Base-by-base conservation (phyloP, 2,888 invertebrate genomes). In the Neoitamus cyanurus region DNA sequence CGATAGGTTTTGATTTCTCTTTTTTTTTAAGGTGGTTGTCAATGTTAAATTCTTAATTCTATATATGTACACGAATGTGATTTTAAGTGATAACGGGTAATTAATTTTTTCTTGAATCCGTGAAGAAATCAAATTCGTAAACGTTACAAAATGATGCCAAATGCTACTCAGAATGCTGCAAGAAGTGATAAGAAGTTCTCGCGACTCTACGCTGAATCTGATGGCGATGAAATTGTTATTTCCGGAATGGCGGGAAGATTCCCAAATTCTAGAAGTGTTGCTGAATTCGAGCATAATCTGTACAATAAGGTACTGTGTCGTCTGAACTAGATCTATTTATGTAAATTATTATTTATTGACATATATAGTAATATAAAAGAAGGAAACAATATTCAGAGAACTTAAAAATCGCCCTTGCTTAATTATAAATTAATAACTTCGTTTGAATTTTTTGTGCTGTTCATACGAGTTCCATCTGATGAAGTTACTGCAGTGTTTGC, bases 181-280 rank as follows among this genome's bases (percentile, higher is more conserved):
- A 73, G 85, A 30, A 13, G 85, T 7, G 88, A 88, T 58, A 88
- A 89, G 30, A 89, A 89, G 85, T 88, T 87, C 83, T 90, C 90
- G 0, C 87, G 91, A 85, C 84, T 88, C 13, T 88, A 84, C 84
- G 89, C 90, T 1, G 90, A 90, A n/a, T 88, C 90, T 28, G 90
- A 90, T 75, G 93, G 91, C 1, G 92, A 93, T 87, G 92, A 92
- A 87, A 90, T 94, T 84, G 93, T 94, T 9, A 93, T 94, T 75
- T 91, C 92, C 83, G 94, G 94, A 37, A 93, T 94, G 88, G 90
- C 93, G 0, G 94, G 94, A 28, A 90, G 94, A 86, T 94, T 95
- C 88, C 95, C 96, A 0, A 94, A 93, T 87, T 94, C 94, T 0
- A 92, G 93, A 75, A 94, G 93, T 89, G 92, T 95, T 68, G 89